phyloP scores from a whole-genome alignment of 2,888 invertebrate species.

The Lasius platythorax region DNA sequence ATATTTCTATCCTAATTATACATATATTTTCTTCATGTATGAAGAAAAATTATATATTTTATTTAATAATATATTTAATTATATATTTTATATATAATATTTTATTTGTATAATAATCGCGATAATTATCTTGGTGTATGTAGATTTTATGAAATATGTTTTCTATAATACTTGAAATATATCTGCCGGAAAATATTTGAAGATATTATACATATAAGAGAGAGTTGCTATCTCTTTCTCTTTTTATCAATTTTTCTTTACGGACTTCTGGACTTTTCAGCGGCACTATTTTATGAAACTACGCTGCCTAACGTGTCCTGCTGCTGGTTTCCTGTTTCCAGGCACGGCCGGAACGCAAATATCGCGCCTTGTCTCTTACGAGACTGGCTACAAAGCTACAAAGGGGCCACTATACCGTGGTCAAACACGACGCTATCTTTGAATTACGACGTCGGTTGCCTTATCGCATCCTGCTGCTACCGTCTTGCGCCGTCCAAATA shows the following conservation, averaged over 20 bases:
- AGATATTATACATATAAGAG: not conserved
- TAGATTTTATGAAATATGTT: not conserved
- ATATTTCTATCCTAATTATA: not conserved
- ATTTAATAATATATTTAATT: not conserved
- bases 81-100: too few relatives aligned
- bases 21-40: not conserved
- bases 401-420: conserved; percentile 69
- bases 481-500: conserved; percentile 74
- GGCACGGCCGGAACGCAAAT: conserved; percentile 36
- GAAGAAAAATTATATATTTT: not conserved
- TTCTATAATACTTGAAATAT: not conserved
- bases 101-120: not conserved
- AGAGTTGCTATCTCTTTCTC: not conserved
- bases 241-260: not conserved
- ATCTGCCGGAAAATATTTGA: not conserved
- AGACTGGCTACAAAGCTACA: conserved; percentile 64
- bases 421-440: conserved; percentile 77
- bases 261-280: not conserved
- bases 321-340: conserved; percentile 47
- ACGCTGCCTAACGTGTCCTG: not conserved
- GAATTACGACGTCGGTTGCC: conserved; percentile 76
- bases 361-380: conserved; percentile 48
- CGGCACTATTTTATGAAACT: conserved; percentile 9
- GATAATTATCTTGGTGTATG: not conserved
- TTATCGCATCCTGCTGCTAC: conserved; percentile 83